These are phyloP conservation scores for Arizona elegans DNA, from an alignment of 2,113 vertebrate species.

Conservation along the genomic window DNA sequence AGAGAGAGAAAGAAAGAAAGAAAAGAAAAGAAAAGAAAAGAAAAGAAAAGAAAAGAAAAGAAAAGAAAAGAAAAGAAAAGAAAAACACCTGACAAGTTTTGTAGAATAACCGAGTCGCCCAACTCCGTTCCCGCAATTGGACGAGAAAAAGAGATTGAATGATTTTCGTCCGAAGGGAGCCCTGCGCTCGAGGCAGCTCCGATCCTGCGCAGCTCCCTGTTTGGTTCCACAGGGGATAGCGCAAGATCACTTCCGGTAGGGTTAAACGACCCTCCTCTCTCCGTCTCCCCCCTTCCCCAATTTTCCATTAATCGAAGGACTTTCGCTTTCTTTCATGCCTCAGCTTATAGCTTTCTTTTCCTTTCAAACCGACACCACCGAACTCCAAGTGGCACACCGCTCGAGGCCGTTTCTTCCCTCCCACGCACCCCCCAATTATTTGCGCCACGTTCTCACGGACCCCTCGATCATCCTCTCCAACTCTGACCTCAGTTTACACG, in stretches of 20 bases:
- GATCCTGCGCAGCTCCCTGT: background rate
- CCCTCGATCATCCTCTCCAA: background rate
- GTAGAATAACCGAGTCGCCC: conserved; percentile 45
- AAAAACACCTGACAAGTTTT: conserved; percentile 22
- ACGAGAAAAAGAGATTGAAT: background rate
- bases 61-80: too few species aligned
- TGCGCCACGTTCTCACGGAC: conserved; percentile 42
- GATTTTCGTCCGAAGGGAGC: background rate
- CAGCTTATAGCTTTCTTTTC: background rate
- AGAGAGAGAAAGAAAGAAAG: too few species aligned
- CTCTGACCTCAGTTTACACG: background rate
- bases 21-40: too few species aligned
- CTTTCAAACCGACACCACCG: background rate
- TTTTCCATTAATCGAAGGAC: background rate
- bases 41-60: too few species aligned
- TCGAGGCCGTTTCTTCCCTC: background rate
- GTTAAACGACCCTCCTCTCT: background rate
- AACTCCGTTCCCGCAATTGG: background rate
- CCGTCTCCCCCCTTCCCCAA: background rate
- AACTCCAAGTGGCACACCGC: background rate
- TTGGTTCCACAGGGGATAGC: background rate
- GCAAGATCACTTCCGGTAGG: background rate
- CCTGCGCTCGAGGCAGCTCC: too few species aligned
- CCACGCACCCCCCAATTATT: conserved; percentile 4
- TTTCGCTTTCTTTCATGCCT: background rate